Base-by-base conservation (phyloP, 2,113 vertebrate genomes). In the Zootoca vivipara region DNA sequence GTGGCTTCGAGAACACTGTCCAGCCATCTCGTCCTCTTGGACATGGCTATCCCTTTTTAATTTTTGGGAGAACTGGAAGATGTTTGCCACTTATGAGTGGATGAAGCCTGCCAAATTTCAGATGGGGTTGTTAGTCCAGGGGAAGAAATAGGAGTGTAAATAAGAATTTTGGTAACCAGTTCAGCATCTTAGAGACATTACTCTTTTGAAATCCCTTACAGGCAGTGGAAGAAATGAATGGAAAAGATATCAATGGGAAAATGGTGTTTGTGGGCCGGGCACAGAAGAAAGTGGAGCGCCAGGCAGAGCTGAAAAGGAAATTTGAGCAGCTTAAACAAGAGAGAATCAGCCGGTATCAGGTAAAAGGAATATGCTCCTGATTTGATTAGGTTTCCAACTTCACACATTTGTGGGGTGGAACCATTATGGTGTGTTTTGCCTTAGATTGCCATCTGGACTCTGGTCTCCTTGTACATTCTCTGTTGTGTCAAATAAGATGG, bases 221-320 rank as follows among this genome's bases (percentile, higher is more conserved):
- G 99, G 99, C 99, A 2, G 99, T 99, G 67, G 98, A 99, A 96
- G 99, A 99, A 80, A 99, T 99, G 98, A 99, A 99, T 0, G 98
- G 99, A 64, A 98, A 97, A n/a, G 99, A 99, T 67, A 96, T 99
- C 90, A 98, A 98, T 1, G 99, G 98, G 16, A 99, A 99, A 91
- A 96, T 98, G 28, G 98, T 99, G 88, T 99, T 99, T 90, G 99
- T 99, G 73, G 99, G 99, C 82, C 97, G 99, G 40, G 99, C 99
- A 78, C 99, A 99, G 96, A 99, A 99, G 95, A 99, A 99, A 94
- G 98, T 99, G n/a, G 99, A 99, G 88, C 98, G 99, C 1, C 99
- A 99, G 94, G 98, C 98, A 0, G 99, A 99, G 95, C 97, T 99
- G 89, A 99, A 99, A 92, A 96, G 99, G 90, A 99, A 97, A 88